phyloP scores from a whole-genome alignment of 2,797 vertebrate genomes.

The Amblyraja radiata region DNA sequence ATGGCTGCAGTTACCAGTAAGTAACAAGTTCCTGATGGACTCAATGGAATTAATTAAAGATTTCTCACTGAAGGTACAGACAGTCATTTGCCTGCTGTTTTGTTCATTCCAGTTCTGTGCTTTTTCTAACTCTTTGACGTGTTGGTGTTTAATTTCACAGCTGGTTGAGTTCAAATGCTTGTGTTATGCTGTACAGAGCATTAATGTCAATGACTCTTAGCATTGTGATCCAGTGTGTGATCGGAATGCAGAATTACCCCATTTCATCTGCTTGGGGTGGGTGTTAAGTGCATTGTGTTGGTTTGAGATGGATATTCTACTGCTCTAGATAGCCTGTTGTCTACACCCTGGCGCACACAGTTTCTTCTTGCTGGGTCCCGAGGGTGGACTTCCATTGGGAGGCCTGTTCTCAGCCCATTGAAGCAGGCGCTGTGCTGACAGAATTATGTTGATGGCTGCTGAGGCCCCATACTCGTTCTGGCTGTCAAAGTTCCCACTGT shows the following conservation, averaged over 20 bases:
- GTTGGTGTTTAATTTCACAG: constrained; percentile 26
- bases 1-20: constrained; percentile 23
- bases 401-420: no score
- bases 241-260: not conserved
- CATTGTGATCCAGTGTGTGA: constrained; percentile 21
- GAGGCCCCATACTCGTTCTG: no score
- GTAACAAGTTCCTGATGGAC: constrained; percentile 14
- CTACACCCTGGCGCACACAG: no score
- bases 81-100: not conserved
- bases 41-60: constrained; percentile 18
- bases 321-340: no score
- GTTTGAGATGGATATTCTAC: no score
- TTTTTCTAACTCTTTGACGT: constrained; percentile 24
- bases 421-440: no score
- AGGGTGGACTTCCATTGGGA: no score
- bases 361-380: no score
- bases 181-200: constrained; percentile 14
- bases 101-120: not conserved
- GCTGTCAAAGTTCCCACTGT: no score
- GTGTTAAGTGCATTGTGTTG: not conserved
- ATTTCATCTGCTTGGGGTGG: not conserved
- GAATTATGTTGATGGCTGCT: no score
- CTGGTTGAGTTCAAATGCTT: constrained; percentile 6
- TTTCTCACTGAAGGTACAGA: constrained; percentile 24
- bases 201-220: constrained; percentile 16